Evolutionary conservation across 2,888 invertebrate genomes (phyloP).

Genomic region (Amphipyra tragopoginis): DNA sequence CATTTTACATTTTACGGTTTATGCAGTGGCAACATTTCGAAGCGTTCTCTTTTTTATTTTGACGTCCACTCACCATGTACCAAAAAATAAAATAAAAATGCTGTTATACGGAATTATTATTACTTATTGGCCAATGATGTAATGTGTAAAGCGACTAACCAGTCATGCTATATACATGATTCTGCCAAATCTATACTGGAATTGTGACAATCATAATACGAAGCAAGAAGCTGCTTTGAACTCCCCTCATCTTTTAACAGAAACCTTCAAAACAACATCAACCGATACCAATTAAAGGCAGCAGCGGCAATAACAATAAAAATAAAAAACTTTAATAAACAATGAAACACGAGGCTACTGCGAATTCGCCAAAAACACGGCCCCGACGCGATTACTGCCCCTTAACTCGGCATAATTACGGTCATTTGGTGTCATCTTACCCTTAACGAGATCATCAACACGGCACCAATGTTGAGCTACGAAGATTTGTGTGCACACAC

Average conservation of each 20-base stretch:
- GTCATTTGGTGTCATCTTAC: constrained; percentile 87
- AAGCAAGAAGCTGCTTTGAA: constrained; percentile 11
- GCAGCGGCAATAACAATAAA: constrained; percentile 76
- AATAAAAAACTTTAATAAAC: constrained; percentile 85
- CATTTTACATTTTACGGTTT: too few species aligned
- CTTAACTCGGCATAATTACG: constrained; percentile 85
- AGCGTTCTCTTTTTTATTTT: too few species aligned
- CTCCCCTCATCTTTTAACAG: constrained; percentile 5
- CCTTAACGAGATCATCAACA: constrained; percentile 84
- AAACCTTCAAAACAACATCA: constrained; percentile 26
- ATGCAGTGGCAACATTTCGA: too few species aligned
- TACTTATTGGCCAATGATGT: too few species aligned
- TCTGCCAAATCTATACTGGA: too few species aligned
- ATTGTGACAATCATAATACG: too few species aligned
- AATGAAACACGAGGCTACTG: constrained; percentile 73
- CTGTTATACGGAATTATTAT: too few species aligned
- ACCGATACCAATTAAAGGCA: constrained; percentile 69
- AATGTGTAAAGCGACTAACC: too few species aligned
- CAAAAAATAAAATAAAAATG: too few species aligned
- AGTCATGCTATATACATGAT: too few species aligned
- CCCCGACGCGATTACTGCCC: constrained; percentile 74
- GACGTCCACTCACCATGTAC: too few species aligned
- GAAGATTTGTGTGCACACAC: constrained; percentile 60
- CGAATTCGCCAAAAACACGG: constrained; percentile 79
- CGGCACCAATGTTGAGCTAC: constrained; percentile 60